phyloP scores from a whole-genome alignment of 2,888 invertebrate genomes.

The Syritta pipiens region DNA sequence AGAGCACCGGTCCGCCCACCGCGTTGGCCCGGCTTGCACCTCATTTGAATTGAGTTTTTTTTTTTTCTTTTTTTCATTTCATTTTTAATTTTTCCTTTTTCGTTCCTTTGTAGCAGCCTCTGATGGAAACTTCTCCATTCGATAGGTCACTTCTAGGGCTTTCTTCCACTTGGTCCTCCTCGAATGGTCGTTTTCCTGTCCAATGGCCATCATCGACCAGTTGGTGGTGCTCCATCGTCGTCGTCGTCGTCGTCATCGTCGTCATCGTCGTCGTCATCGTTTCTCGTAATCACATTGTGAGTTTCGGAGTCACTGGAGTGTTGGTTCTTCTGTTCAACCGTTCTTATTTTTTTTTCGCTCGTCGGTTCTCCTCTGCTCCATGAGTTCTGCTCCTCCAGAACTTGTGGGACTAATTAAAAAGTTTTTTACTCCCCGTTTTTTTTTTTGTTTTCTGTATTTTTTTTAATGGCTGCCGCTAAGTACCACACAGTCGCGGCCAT shows the following conservation, averaged over 20 bases:
- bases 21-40: neutral
- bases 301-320: conserved; percentile 8
- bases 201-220: conserved; percentile 33
- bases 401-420: conserved; percentile 69
- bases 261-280: neutral
- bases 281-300: conserved; percentile 5
- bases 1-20: neutral
- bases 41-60: conserved; percentile 44
- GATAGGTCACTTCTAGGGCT: conserved; percentile 52
- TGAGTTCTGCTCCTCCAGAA: conserved; percentile 21
- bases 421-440: conserved; percentile 44
- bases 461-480: conserved; percentile 65
- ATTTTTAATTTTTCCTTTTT: neutral
- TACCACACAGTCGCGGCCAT: conserved; percentile 59
- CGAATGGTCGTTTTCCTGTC: conserved; percentile 42
- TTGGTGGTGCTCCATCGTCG: neutral
- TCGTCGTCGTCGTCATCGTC: neutral
- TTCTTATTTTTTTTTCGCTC: conserved; percentile 8
- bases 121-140: conserved; percentile 31
- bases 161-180: conserved; percentile 19
- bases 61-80: no score
- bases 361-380: neutral
- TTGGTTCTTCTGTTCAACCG: no score
- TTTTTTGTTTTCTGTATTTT: conserved; percentile 10
- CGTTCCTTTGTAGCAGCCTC: neutral